These are phyloP conservation scores for Brienomyrus longianalis DNA, from an alignment of 2,113 vertebrate species.

Conservation along the genomic window DNA sequence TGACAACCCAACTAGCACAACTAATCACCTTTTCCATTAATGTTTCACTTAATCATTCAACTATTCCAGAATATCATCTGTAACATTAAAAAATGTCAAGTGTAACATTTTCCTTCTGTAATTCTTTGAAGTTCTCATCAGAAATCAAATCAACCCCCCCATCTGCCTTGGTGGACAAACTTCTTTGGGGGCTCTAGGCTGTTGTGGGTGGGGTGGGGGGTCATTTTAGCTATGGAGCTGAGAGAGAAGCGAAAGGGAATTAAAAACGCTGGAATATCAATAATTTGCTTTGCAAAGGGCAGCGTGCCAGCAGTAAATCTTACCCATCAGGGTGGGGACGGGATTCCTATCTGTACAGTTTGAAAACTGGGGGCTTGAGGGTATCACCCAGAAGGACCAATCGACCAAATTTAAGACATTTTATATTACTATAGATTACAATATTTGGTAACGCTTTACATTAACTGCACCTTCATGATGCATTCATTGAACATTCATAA, in stretches of 20 bases:
- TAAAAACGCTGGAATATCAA: background rate
- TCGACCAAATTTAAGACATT: background rate
- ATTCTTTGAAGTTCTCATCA: background rate
- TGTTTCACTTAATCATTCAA: background rate
- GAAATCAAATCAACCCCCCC: background rate
- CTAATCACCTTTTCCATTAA: background rate
- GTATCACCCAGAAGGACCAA: background rate
- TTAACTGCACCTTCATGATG: background rate
- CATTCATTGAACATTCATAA: background rate
- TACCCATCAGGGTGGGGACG: background rate
- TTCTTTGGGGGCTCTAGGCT: background rate
- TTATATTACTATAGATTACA: background rate
- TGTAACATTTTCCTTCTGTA: background rate
- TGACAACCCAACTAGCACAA: background rate
- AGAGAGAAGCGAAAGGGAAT: background rate
- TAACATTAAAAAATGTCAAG: background rate
- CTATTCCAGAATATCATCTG: background rate
- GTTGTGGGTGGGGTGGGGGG: too few relatives aligned
- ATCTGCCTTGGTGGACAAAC: background rate
- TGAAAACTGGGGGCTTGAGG: background rate
- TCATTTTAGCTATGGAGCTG: background rate
- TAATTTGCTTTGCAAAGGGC: background rate
- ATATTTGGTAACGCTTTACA: background rate
- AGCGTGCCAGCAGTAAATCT: background rate
- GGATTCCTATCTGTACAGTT: background rate